Conservation (phyloP, 2,797 vertebrate genomes). For the Lutjanus argentimaculatus region DNA sequence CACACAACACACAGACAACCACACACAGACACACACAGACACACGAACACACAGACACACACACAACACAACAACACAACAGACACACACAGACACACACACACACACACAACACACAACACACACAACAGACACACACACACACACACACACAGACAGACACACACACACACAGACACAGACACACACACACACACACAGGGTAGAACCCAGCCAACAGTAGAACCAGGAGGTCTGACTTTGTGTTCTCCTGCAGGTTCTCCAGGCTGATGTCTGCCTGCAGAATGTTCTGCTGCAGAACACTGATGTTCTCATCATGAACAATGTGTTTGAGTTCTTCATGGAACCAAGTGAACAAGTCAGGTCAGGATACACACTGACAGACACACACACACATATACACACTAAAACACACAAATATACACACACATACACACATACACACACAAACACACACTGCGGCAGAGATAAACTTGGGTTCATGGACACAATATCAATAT, state of each 20-base stretch:
- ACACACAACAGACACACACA: too few species aligned
- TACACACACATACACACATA: too few species aligned
- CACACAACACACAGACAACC: neutral
- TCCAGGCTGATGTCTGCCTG: constrained; percentile 90
- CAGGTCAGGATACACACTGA: constrained; percentile 82
- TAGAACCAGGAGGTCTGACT: neutral
- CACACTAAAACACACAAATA: too few species aligned
- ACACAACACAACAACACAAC: too few species aligned
- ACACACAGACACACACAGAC: constrained; percentile 5
- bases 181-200: constrained; percentile 2
- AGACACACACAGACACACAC: too few species aligned
- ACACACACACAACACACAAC: neutral
- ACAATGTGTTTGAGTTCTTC: constrained; percentile 98
- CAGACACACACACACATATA: neutral
- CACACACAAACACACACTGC: too few species aligned
- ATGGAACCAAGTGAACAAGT: constrained; percentile 90
- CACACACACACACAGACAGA: neutral
- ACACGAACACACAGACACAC: constrained; percentile 10
- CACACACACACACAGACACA: too few species aligned
- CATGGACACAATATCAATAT: too few species aligned
- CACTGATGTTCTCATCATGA: constrained; percentile 93
- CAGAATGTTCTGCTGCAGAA: constrained; percentile 89
- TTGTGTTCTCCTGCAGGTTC: constrained; percentile 81
- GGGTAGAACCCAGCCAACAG: neutral
- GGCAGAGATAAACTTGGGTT: too few species aligned